Evolutionary conservation across 2,113 vertebrate genomes (phyloP).

Genomic region (Pseudonaja textilis): DNA sequence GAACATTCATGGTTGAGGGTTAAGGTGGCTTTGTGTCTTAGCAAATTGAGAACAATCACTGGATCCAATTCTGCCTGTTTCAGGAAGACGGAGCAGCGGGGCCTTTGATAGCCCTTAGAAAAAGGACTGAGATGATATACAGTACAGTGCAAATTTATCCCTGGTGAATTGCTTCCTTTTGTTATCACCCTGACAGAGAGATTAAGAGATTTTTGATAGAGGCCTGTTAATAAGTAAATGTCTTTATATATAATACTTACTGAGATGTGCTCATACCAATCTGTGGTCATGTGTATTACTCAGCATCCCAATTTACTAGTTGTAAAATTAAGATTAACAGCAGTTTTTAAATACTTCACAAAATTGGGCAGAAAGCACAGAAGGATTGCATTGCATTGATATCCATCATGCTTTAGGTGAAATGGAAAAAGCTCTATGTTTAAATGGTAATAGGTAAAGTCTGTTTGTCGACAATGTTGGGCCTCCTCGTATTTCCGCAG

Average conservation of each 20-base stretch:
- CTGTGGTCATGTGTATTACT: background rate
- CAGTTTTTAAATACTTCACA: background rate
- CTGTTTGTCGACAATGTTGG: background rate
- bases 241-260: background rate
- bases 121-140: background rate
- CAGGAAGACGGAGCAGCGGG: background rate
- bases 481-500: background rate
- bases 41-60: background rate
- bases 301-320: background rate
- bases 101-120: background rate
- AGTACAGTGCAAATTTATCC: background rate
- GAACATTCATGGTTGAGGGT: background rate
- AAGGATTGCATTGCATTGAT: background rate
- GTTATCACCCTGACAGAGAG: background rate
- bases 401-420: background rate
- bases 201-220: background rate
- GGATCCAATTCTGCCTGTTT: background rate
- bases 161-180: conserved; percentile 40
- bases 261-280: background rate
- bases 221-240: background rate
- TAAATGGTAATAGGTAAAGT: background rate
- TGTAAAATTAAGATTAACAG: background rate
- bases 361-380: background rate
- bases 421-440: background rate
- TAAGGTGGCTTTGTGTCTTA: background rate